Evolutionary conservation across 2,888 invertebrate genomes (phyloP).

Genomic region (Sipha maydis): DNA sequence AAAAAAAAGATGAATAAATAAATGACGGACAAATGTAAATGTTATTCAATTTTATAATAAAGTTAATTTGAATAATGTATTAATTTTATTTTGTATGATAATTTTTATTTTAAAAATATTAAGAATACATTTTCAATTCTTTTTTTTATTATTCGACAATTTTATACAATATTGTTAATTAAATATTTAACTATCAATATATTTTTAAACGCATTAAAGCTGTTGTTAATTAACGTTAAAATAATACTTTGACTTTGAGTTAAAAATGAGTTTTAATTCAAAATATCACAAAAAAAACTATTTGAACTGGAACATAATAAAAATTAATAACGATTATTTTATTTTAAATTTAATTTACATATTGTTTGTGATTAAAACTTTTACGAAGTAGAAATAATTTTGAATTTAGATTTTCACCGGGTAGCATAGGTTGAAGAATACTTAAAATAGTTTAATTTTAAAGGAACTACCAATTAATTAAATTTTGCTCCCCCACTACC

Average conservation of each 20-base stretch:
- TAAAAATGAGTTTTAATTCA: not conserved
- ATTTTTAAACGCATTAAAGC: not conserved
- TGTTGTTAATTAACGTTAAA: not conserved
- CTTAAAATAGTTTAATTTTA: not conserved
- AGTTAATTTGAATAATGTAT: conserved; percentile 6
- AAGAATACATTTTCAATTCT: not conserved
- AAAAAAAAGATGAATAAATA: not conserved
- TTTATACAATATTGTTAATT: not conserved
- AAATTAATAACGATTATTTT: not conserved
- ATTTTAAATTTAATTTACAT: not conserved
- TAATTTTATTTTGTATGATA: not conserved
- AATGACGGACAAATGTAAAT: not conserved
- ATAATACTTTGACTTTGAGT: not conserved
- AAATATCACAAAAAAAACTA: not conserved
- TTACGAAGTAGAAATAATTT: not conserved
- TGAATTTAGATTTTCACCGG: not conserved
- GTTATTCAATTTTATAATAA: not conserved
- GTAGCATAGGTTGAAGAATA: not conserved
- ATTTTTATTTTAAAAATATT: not conserved
- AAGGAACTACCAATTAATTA: not conserved
- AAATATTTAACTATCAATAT: not conserved
- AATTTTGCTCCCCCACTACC: not conserved
- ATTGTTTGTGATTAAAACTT: not conserved
- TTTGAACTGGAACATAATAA: not conserved
- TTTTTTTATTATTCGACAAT: not conserved